Conservation (phyloP, 2,797 vertebrate genomes). For the Tragelaphus eurycerus region DNA sequence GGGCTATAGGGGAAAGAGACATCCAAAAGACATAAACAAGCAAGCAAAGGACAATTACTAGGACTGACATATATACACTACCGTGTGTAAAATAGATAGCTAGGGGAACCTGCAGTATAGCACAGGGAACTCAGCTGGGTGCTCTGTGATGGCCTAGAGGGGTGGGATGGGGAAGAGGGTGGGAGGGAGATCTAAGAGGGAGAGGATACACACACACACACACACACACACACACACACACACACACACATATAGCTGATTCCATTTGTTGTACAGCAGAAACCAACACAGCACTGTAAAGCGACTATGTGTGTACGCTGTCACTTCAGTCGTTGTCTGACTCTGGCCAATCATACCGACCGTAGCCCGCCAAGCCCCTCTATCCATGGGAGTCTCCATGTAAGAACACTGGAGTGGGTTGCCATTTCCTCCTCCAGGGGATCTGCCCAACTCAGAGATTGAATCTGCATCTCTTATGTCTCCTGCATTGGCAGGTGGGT, state of each 20-base stretch:
- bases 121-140: neutral
- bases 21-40: neutral
- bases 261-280: neutral
- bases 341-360: neutral
- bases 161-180: neutral
- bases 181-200: neutral
- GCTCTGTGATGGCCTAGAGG: neutral
- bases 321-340: accelerated
- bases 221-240: neutral
- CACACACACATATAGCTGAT: neutral
- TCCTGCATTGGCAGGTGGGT: neutral
- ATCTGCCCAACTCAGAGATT: neutral
- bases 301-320: neutral
- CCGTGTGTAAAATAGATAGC: neutral
- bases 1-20: neutral
- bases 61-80: neutral
- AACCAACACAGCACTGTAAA: neutral
- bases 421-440: neutral
- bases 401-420: neutral
- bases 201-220: neutral
- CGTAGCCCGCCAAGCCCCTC: neutral
- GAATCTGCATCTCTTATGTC: neutral
- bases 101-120: neutral
- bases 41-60: neutral
- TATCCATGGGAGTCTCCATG: neutral